A percentile compares a stretch with the other conserved stretches of the same genome.
Conservation (phyloP, 2,797 vertebrate genomes). For the Micropoecilia bifurca region DNA sequence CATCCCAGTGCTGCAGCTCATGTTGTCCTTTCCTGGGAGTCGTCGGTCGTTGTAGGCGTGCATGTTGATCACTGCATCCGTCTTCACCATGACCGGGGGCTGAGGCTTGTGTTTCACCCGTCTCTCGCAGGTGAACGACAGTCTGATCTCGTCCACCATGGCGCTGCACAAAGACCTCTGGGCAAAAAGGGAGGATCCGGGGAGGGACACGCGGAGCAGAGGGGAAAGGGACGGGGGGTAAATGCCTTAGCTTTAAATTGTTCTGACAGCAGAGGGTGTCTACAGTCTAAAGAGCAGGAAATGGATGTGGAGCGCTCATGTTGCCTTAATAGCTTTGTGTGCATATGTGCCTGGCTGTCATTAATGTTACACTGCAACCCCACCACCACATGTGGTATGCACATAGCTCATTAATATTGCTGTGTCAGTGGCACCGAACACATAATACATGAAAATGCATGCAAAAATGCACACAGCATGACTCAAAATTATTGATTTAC, state of each 20-base stretch:
- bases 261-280: conserved; percentile 68
- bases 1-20: conserved; percentile 92
- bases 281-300: conserved; percentile 60
- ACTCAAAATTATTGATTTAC: conserved; percentile 51
- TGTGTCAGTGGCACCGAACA: conserved; percentile 38
- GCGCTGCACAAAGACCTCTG: conserved; percentile 99
- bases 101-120: conserved; percentile 93
- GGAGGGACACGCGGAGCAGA: conserved; percentile 57
- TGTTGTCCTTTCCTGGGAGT: conserved; percentile 96
- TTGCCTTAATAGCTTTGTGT: conserved; percentile 25
- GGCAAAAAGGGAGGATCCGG: conserved; percentile 74
- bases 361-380: conserved; percentile 44
- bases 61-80: conserved; percentile 98
- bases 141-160: conserved; percentile 95
- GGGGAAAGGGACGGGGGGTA: conserved; percentile 69
- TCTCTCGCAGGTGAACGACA: conserved; percentile 97
- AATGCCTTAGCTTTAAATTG: conserved; percentile 81
- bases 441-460: conserved; percentile 33
- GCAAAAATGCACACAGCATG: conserved; percentile 46
- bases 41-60: conserved; percentile 97
- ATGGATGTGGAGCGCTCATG: conserved; percentile 46
- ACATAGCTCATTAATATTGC: conserved; percentile 42
- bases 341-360: conserved; percentile 38
- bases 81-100: conserved; percentile 89
- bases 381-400: conserved; percentile 19